Evolutionary conservation across 1,140 invertebrate species (phyloP).

Genomic region (Leucophenga varia): DNA sequence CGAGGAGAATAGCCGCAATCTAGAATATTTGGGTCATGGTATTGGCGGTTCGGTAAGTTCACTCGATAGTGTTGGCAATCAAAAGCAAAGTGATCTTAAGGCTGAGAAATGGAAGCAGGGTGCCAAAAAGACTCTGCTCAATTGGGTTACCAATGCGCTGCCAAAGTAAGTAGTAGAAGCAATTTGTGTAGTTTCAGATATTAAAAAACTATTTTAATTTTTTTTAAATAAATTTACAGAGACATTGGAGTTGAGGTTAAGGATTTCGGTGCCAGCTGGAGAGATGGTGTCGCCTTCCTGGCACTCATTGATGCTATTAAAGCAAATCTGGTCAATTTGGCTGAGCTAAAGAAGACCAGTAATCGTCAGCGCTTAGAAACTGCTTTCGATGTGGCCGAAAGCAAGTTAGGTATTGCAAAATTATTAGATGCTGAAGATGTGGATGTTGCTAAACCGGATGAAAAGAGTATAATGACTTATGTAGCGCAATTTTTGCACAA

Average conservation of each 20-base stretch:
- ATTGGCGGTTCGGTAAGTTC: slow-evolving; percentile 78
- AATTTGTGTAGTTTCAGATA: neutral
- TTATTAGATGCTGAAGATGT: slow-evolving; percentile 96
- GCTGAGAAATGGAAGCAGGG: slow-evolving; percentile 82
- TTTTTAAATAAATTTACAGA: slow-evolving; percentile 58
- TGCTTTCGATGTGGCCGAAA: slow-evolving; percentile 92
- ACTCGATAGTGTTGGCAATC: slow-evolving; percentile 68
- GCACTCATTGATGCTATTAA: slow-evolving; percentile 95
- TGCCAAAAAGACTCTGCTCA: slow-evolving; percentile 86
- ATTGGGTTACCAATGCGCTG: slow-evolving; percentile 92
- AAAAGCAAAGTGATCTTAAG: slow-evolving; percentile 62
- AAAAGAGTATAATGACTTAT: slow-evolving; percentile 99
- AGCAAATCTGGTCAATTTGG: slow-evolving; percentile 87
- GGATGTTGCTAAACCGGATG: slow-evolving; percentile 94
- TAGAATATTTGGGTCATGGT: slow-evolving; percentile 82
- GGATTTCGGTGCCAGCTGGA: slow-evolving; percentile 96
- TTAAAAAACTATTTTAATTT: neutral
- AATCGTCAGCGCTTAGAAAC: slow-evolving; percentile 85
- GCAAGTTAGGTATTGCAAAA: slow-evolving; percentile 88
- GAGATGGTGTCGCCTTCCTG: slow-evolving; percentile 94
- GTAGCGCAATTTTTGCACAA: slow-evolving; percentile 97
- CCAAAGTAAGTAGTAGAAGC: slow-evolving; percentile 72
- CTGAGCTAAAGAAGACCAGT: slow-evolving; percentile 70
- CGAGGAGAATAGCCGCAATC: slow-evolving; percentile 89
- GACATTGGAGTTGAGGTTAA: slow-evolving; percentile 84